phyloP scores from a whole-genome alignment of 2,888 invertebrate genomes.

The Nymphalis c-album region DNA sequence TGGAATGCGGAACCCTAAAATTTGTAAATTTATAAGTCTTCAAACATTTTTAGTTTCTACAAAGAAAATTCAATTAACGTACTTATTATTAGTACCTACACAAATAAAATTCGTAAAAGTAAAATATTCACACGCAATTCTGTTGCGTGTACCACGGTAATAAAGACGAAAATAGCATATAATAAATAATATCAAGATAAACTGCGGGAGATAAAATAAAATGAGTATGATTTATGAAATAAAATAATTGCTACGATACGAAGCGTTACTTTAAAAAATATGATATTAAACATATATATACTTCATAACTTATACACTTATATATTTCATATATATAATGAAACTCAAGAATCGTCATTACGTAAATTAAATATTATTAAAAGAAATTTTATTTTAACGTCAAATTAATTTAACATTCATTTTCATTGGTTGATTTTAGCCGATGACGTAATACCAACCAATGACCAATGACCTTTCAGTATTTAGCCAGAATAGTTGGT shows the following conservation, averaged over 20 bases:
- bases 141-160: slow-evolving; percentile 16
- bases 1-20: too few species aligned
- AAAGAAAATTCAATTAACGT: slow-evolving; percentile 1
- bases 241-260: slow-evolving; percentile 29
- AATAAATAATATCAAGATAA: slow-evolving; percentile 10
- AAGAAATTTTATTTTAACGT: too few species aligned
- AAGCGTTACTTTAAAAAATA: slow-evolving; percentile 5
- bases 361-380: too few species aligned
- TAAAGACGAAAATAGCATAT: slow-evolving; percentile 29
- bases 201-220: neutral
- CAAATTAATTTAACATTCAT: too few species aligned
- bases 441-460: too few species aligned
- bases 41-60: neutral
- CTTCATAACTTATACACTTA: too few species aligned
- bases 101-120: neutral
- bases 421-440: too few species aligned
- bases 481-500: too few species aligned
- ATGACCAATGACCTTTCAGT: too few species aligned
- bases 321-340: too few species aligned
- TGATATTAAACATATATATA: neutral
- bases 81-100: neutral
- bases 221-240: slow-evolving; percentile 28
- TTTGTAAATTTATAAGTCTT: neutral
- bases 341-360: too few species aligned
- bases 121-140: slow-evolving; percentile 1